phyloP scores from a whole-genome alignment of 2,888 invertebrate species.

The Vannuccia rotundouncinata region DNA sequence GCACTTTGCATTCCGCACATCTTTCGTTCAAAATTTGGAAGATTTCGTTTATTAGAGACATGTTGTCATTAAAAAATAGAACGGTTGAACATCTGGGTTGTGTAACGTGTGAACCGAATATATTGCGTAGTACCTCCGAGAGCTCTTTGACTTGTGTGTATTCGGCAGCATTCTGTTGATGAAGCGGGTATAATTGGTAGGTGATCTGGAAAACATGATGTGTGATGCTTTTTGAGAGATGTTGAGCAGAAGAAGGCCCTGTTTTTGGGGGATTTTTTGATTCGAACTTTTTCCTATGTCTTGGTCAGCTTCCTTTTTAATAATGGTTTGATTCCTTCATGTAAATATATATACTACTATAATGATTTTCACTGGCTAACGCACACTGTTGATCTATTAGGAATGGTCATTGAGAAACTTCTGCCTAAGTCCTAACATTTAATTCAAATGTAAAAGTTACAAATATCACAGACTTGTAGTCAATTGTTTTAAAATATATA shows the following conservation, averaged over 20 bases:
- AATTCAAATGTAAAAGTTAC: too few relatives aligned
- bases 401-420: too few relatives aligned
- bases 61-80: background rate
- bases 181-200: background rate
- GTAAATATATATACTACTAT: too few relatives aligned
- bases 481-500: too few relatives aligned
- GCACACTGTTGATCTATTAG: too few relatives aligned
- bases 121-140: background rate
- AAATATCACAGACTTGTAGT: too few relatives aligned
- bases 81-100: background rate
- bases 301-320: too few relatives aligned
- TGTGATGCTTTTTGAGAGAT: background rate
- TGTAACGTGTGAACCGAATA: background rate
- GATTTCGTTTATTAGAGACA: background rate
- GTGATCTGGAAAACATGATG: background rate
- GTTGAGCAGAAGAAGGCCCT: background rate
- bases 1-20: background rate
- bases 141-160: background rate
- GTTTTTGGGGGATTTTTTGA: too few relatives aligned
- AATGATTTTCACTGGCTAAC: too few relatives aligned
- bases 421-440: too few relatives aligned
- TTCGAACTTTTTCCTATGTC: too few relatives aligned
- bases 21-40: background rate
- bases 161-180: background rate
- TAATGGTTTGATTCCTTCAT: too few relatives aligned